Conservation (phyloP, 2,888 invertebrate species). For the Calephelis perditalis region DNA sequence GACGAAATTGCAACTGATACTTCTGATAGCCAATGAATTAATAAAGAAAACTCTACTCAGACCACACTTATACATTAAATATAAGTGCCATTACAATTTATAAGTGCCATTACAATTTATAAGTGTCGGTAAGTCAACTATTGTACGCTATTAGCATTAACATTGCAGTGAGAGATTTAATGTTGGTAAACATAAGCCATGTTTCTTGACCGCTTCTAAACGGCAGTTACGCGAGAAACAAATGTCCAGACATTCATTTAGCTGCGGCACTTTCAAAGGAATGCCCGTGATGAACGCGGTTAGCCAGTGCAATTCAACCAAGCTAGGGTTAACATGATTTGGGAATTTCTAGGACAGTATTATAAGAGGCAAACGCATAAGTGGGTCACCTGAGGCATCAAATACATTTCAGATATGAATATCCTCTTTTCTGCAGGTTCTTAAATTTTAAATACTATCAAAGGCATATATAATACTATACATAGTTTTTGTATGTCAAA, state of each 20-base stretch:
- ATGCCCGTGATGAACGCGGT: constrained; percentile 23
- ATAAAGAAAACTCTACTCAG: background rate
- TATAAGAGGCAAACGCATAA: background rate
- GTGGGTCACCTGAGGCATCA: too few species aligned
- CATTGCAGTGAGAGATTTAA: constrained; percentile 17
- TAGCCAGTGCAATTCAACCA: constrained; percentile 7
- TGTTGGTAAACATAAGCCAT: constrained; percentile 26
- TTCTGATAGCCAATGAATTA: background rate
- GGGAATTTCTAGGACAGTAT: constrained; percentile 5
- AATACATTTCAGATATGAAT: too few species aligned
- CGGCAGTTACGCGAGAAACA: constrained; percentile 32
- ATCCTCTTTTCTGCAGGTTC: too few species aligned
- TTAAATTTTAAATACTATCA: too few species aligned
- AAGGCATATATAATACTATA: too few species aligned
- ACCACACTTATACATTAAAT: background rate
- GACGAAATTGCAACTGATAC: too few species aligned
- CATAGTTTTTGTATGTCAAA: too few species aligned
- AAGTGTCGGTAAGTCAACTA: background rate
- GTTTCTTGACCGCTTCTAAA: constrained; percentile 28
- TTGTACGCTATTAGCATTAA: constrained; percentile 10
- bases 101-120: constrained; percentile 10
- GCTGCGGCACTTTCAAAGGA: constrained; percentile 44
- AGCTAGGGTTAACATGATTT: constrained; percentile 5
- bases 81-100: constrained; percentile 8
- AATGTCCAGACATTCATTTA: constrained; percentile 31